Base-by-base conservation (phyloP, 2,888 invertebrate genomes). In the Tipula lateralis region DNA sequence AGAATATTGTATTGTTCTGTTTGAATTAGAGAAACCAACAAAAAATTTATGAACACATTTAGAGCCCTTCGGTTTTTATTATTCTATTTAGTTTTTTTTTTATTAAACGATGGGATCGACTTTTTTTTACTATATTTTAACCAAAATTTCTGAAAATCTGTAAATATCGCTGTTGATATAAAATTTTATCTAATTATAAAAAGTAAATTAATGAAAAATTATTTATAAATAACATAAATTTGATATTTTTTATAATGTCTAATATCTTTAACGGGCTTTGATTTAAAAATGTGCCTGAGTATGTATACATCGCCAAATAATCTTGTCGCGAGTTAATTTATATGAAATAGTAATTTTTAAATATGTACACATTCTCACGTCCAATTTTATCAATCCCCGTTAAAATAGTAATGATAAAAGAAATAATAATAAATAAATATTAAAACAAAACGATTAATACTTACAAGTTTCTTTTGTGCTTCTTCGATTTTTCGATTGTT, bases 401-500 rank as follows among this genome's bases (percentile, higher is more conserved):
- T 66, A 66, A 66, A 66, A 66, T 44, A 66, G 24, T 50, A 50
- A 50, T 50, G 16, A 50, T 19, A 66, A 66, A 66, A 66, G 19
- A 66, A 50, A 50, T 44, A 50, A 66, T 24, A n/a, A n/a, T n/a
- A n/a, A n/a, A n/a, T n/a, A n/a, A n/a, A n/a, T n/a, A n/a, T 29
- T 29, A 82, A 82, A 30, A 82, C 16, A 82, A 82, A 82, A 82
- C 84, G 80, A 84, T 12, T 5, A 24, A 34, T 85, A 91, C 93
- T 93, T 90, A 98, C 98, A 94, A 98, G 92, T 94, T 97, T 97
- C 89, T 95, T 94, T 92, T 98, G 98, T 87, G 98, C 98, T 91
- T 98, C 98, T 91, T 98, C 98, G 87, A 98, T 97, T 92, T 98
- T 98, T 91, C 94, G 94, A 93, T 98, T 98, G 92, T 99, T 99